Evolutionary conservation across 2,888 invertebrate species (phyloP).

Genomic region (Opisthograptis luteolata): DNA sequence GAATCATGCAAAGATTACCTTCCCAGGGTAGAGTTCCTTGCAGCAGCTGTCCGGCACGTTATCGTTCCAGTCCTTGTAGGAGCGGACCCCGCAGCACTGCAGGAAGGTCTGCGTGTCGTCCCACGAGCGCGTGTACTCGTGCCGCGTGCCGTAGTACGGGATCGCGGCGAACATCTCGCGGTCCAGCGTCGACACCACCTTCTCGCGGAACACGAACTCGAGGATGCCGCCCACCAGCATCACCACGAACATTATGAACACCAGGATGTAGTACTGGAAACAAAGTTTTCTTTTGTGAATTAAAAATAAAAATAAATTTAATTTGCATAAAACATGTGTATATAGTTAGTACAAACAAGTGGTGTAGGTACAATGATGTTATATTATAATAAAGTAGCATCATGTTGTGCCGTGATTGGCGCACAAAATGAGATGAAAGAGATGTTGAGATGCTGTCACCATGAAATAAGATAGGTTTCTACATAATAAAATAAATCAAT

Average conservation of each 20-base stretch:
- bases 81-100: slow-evolving; percentile 93
- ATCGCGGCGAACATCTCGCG: slow-evolving; percentile 91
- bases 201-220: slow-evolving; percentile 94
- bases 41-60: slow-evolving; percentile 91
- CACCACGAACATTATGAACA: slow-evolving; percentile 94
- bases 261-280: slow-evolving; percentile 93
- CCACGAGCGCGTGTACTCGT: slow-evolving; percentile 92
- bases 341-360: no score
- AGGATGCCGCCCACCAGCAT: slow-evolving; percentile 96
- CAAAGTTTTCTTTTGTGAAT: slow-evolving; percentile 26
- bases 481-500: no score
- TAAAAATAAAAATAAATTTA: not conserved
- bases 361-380: no score
- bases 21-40: slow-evolving; percentile 84
- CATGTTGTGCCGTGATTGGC: no score
- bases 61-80: slow-evolving; percentile 90
- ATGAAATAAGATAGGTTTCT: no score
- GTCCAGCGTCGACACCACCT: slow-evolving; percentile 90
- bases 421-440: no score
- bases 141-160: slow-evolving; percentile 88
- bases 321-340: no score
- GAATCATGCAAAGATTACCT: slow-evolving; percentile 73
- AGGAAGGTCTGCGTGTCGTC: slow-evolving; percentile 93
- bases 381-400: no score
- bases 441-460: no score